These are phyloP conservation scores for Glomeris maerens DNA, from an alignment of 1,140 invertebrate species.

Conservation along the genomic window DNA sequence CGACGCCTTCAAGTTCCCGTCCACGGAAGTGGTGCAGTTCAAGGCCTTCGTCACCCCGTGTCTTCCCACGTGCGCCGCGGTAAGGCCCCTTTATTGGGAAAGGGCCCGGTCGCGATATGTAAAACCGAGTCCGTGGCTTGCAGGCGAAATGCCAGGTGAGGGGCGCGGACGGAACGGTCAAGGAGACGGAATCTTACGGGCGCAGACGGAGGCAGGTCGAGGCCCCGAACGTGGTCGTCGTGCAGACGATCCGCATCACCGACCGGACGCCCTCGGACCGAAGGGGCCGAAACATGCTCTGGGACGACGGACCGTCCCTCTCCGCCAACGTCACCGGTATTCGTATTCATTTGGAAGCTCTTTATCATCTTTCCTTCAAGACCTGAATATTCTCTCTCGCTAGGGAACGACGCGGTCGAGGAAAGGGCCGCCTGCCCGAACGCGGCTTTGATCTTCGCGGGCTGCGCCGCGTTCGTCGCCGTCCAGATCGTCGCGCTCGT, in stretches of 20 bases:
- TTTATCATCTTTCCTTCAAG: too few relatives aligned
- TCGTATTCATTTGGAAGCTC: too few relatives aligned
- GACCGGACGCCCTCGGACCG: conserved; percentile 54
- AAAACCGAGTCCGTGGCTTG: neutral
- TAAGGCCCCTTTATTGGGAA: conserved; percentile 8
- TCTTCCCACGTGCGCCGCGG: conserved; percentile 78
- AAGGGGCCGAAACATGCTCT: conserved; percentile 6
- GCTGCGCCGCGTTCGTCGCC: too few relatives aligned
- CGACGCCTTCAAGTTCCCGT: conserved; percentile 91
- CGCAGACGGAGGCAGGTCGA: conserved; percentile 43
- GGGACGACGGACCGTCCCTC: too few relatives aligned
- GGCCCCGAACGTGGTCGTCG: conserved; percentile 67
- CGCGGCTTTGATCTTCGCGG: too few relatives aligned
- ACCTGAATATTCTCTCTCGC: too few relatives aligned
- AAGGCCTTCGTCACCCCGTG: conserved; percentile 82
- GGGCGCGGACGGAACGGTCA: conserved; percentile 59
- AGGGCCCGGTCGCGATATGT: neutral
- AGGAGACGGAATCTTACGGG: conserved; percentile 66
- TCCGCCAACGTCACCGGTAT: too few relatives aligned
- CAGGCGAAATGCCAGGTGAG: conserved; percentile 55
- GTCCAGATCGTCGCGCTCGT: too few relatives aligned
- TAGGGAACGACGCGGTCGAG: too few relatives aligned
- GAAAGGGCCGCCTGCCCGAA: too few relatives aligned
- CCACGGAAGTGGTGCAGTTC: conserved; percentile 87
- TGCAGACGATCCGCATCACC: conserved; percentile 79